Base-by-base conservation (phyloP, 2,113 vertebrate genomes). In the Pelusios castaneus region DNA sequence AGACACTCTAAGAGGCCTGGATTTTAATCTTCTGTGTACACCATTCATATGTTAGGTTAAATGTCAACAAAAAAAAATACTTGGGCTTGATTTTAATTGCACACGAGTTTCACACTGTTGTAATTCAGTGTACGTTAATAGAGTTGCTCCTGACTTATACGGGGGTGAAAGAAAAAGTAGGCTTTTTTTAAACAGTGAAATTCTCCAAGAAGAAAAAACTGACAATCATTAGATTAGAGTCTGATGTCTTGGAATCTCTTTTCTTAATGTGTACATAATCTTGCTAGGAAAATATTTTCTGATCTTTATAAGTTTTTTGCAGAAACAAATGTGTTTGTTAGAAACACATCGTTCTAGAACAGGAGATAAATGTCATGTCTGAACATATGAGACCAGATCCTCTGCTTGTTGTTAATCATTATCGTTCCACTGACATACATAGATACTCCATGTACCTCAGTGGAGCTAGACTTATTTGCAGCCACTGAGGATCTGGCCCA, bases 391-490 rank as follows among this genome's bases (percentile, higher is more conserved):
- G 49, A 52, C 52, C 45, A 58, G 41, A 63, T 82, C 38, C 45
- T 55, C 43, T 8, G 10, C 63, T n/a, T 47, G 31, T 1, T 0
- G 75, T 1, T 54, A 77, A 75, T 70, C n/a, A 70, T 70, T 38
- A 17, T 70, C 21, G n/a, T 70, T 45, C 41, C 43, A 43, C 41
- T 45, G 73, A 76, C 12, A 27, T 41, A 43, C 21, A 38, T 70
- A 38, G 12, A 43, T 41, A 75, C 5, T 43, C 41, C 38, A 45
- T 76, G 38, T 29, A 43, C 27, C 24, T 45, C 10, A 45, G 73
- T 10, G 29, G 19, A 3, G 0, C 14, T 43, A 21, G 49, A 11
- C 43, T 45, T 0, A 0, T 16, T 51, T 0, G 11, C 43, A 47
- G 0, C 3, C 73, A 54, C 52, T 51, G 52, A 43, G 55, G 24